Base-by-base conservation (phyloP, 2,113 vertebrate genomes). In the Sturnira hondurensis region DNA sequence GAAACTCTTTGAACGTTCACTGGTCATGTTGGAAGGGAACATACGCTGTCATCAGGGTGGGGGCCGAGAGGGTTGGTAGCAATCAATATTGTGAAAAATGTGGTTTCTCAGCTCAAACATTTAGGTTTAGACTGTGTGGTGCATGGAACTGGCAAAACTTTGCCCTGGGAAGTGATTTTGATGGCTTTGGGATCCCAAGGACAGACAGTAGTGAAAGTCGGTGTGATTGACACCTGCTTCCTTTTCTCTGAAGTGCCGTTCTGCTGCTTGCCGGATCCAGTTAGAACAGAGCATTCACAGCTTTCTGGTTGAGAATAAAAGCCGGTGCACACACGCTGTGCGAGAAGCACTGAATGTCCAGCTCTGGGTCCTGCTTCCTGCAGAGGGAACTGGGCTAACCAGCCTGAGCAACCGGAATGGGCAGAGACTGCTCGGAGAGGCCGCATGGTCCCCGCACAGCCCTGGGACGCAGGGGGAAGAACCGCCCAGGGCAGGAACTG, bases 191-290 rank as follows among this genome's bases (percentile, higher is more conserved):
- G 96, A 95, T 97, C 95, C 90, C 38, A 15, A 50, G 96, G 97
- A 54, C 92, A 97, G 96, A 88, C 94, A 94, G 73, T 82, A 17
- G 73, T 94, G 36, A 52, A 93, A 84, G 24, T 33, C 65, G 91
- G 82, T 83, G 20, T 90, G 96, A 92, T 61, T 22, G 28, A 97
- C 98, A 98, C 97, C 98, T 98, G 98, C 96, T 97, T 97, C 97
- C 96, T 94, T 94, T 87, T 90, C 89, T 95, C 91, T 98, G 98
- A 98, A 76, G 97, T 98, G 98, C 93, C 94, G 54, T 91, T 8
- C 2, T 52, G 38, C 93, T 92, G 11, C 94, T 97, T 67, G 93
- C 97, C 26, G 56, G 96, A 95, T 97, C 95, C 96, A 97, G 77
- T 98, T 96, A 95, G 93, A 98, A 45, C 97, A 96, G 17, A 81